Conservation (phyloP, 2,888 invertebrate species). For the Pardosa pseudoannulata region DNA sequence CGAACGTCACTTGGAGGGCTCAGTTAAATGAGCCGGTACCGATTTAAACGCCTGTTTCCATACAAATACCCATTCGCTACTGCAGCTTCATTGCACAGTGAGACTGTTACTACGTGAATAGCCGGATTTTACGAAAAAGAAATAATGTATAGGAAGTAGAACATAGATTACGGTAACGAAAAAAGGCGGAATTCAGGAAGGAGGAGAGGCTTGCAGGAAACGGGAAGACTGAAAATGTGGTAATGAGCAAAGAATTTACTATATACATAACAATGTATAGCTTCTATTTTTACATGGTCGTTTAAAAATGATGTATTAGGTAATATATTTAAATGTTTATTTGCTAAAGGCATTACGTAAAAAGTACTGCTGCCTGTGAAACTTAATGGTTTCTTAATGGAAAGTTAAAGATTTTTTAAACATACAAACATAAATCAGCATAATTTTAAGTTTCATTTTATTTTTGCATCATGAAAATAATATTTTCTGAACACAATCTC, state of each 20-base stretch:
- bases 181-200: not conserved
- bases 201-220: not conserved
- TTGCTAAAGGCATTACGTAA: not conserved
- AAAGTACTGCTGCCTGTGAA: not conserved
- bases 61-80: conserved; percentile 34
- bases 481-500: not conserved
- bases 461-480: not conserved
- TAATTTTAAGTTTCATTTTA: not conserved
- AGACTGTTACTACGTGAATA: not conserved
- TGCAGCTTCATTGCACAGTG: conserved; percentile 17
- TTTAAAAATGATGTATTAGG: conserved; percentile 25
- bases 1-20: conserved; percentile 17
- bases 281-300: conserved; percentile 10
- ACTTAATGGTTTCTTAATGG: not conserved
- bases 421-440: not conserved
- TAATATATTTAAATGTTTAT: conserved; percentile 20
- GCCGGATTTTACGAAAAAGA: conserved; percentile 15
- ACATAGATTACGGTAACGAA: not conserved
- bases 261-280: conserved; percentile 4
- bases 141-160: conserved; percentile 21
- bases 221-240: not conserved
- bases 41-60: conserved; percentile 60
- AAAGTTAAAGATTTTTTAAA: not conserved
- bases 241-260: conserved; percentile 21
- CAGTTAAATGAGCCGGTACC: conserved; percentile 50